Evolutionary conservation across 2,888 invertebrate genomes (phyloP).

Genomic region (Merodon equestris): DNA sequence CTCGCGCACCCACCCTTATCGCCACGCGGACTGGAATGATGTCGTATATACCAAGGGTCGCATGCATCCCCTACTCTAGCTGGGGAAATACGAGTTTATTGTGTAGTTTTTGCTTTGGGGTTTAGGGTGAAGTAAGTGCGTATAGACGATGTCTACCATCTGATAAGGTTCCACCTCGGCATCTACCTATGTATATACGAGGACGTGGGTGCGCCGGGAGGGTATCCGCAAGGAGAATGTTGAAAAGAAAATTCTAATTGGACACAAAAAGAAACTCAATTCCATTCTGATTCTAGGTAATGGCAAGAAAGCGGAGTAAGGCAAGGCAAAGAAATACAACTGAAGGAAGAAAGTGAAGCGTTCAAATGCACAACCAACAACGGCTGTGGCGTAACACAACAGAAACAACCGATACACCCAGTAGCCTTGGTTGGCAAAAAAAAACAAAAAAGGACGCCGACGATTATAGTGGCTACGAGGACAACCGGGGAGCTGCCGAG

Average conservation of each 20-base stretch:
- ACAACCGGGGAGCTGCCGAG: conserved; percentile 1
- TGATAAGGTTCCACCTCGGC: conserved; percentile 29
- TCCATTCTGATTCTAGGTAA: conserved; percentile 16
- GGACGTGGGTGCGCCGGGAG: conserved; percentile 21
- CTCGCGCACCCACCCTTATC: conserved; percentile 59
- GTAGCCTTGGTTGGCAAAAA: too few species aligned
- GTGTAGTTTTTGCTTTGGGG: conserved; percentile 20
- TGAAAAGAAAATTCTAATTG: conserved; percentile 65
- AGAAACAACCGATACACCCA: neutral
- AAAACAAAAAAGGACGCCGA: too few species aligned
- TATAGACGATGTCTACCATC: conserved; percentile 12
- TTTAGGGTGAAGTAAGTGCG: conserved; percentile 57
- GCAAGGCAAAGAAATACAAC: too few species aligned
- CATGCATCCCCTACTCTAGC: conserved; percentile 46
- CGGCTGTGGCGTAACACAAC: too few species aligned
- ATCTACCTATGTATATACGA: neutral
- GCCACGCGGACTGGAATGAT: conserved; percentile 1
- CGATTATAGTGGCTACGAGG: too few species aligned
- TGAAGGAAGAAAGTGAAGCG: conserved; percentile 46
- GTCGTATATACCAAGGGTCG: conserved; percentile 58
- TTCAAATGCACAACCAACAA: conserved; percentile 22
- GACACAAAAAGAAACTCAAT: conserved; percentile 57
- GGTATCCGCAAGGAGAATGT: neutral
- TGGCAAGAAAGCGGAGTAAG: neutral
- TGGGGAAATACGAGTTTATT: conserved; percentile 48